Evolutionary conservation across 2,797 vertebrate genomes (phyloP).

Genomic region (Apogon talboti): DNA sequence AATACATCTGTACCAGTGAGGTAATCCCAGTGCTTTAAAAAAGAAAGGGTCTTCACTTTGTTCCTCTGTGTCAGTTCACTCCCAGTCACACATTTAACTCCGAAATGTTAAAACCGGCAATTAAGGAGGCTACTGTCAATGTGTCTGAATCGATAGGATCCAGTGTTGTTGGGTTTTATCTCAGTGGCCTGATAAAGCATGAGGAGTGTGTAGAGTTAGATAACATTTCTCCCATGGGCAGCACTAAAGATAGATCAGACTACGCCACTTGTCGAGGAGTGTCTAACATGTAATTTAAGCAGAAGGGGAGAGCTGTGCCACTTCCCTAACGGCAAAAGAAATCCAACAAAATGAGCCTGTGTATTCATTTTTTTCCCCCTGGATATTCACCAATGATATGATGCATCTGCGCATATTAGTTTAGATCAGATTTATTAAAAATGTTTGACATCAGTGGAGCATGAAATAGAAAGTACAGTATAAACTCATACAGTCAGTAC

Average conservation of each 20-base stretch:
- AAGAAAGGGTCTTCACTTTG: background rate
- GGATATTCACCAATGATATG: background rate
- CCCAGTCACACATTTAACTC: background rate
- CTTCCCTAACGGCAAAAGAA: constrained; percentile 11
- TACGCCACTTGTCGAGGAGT: constrained; percentile 61
- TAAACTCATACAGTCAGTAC: constrained; percentile 19
- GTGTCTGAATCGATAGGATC: constrained; percentile 32
- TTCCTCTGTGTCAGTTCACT: constrained; percentile 1
- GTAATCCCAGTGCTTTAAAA: background rate
- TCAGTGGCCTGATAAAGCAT: constrained; percentile 47
- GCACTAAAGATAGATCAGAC: constrained; percentile 81
- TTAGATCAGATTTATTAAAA: constrained; percentile 63
- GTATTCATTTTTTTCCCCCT: background rate
- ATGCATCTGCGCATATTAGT: constrained; percentile 18
- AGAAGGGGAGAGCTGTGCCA: constrained; percentile 39
- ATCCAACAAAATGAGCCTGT: constrained; percentile 5
- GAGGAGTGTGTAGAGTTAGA: constrained; percentile 60
- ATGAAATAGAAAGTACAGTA: constrained; percentile 27
- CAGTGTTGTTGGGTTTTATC: constrained; percentile 28
- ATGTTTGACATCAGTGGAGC: constrained; percentile 38
- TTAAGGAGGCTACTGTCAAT: constrained; percentile 2
- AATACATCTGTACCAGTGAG: constrained; percentile 6
- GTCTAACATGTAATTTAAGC: constrained; percentile 69
- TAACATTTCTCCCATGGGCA: constrained; percentile 63
- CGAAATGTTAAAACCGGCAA: background rate